phyloP scores from a whole-genome alignment of 92 coral and sea anemone genomes.

The Umimayanthus kanabou region DNA sequence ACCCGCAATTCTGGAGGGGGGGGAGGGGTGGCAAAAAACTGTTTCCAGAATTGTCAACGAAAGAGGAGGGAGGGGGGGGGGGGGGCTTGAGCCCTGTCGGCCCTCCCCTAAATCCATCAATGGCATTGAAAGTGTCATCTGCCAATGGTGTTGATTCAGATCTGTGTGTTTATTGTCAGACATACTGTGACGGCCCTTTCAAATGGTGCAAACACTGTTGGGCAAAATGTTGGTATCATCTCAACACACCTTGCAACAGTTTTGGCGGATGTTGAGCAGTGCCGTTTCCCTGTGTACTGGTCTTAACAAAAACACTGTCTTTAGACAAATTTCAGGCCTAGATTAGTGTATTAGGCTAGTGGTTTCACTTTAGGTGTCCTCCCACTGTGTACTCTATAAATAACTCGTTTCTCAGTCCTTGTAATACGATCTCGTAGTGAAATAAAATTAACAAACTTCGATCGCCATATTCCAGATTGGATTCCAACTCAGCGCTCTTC shows the following conservation, averaged over 20 bases:
- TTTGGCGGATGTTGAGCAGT: too few relatives aligned
- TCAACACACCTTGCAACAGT: too few relatives aligned
- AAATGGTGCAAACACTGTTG: background rate
- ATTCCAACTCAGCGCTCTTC: slow-evolving; percentile 68
- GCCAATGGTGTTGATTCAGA: background rate
- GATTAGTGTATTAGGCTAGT: background rate
- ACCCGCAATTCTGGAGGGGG: too few relatives aligned
- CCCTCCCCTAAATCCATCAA: too few relatives aligned
- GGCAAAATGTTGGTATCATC: too few relatives aligned
- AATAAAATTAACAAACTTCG: background rate
- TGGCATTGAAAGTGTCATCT: background rate
- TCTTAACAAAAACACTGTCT: too few relatives aligned
- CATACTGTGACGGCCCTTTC: background rate
- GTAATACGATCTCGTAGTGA: background rate
- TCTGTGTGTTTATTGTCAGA: background rate
- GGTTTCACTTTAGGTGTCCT: background rate
- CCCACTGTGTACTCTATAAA: background rate
- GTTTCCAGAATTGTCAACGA: too few relatives aligned
- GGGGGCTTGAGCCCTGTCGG: too few relatives aligned
- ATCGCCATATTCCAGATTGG: slow-evolving; percentile 46
- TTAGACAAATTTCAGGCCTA: too few relatives aligned
- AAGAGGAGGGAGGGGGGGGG: too few relatives aligned
- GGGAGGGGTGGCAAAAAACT: too few relatives aligned
- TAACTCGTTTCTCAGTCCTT: background rate
- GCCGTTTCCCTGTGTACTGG: too few relatives aligned